These are phyloP conservation scores for Masnerella sp. DNA, from an alignment of 2,888 invertebrate genomes.

Conservation along the genomic window DNA sequence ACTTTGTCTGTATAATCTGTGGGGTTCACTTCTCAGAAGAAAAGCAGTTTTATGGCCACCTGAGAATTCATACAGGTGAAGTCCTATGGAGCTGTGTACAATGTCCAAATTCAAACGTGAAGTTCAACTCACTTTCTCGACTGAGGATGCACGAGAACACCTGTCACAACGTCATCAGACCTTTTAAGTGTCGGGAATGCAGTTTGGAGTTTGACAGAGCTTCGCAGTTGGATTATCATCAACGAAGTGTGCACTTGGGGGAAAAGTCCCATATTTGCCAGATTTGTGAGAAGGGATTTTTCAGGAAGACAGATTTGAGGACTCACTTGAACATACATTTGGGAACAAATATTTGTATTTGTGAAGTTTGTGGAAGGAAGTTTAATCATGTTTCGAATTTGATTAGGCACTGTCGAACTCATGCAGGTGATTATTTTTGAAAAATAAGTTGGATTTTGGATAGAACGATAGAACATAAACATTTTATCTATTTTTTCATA, in stretches of 20 bases:
- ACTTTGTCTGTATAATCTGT: slow-evolving; percentile 64
- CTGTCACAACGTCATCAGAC: slow-evolving; percentile 63
- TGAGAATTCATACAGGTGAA: slow-evolving; percentile 67
- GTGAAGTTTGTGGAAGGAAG: slow-evolving; percentile 75
- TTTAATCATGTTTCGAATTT: slow-evolving; percentile 77
- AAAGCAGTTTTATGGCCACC: slow-evolving; percentile 70
- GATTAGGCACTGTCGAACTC: slow-evolving; percentile 74
- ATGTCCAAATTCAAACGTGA: slow-evolving; percentile 57
- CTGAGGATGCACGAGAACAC: slow-evolving; percentile 60
- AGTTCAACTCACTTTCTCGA: slow-evolving; percentile 59
- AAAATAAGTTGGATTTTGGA: neutral
- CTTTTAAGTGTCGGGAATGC: slow-evolving; percentile 70
- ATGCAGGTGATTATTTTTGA: slow-evolving; percentile 70
- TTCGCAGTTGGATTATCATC: slow-evolving; percentile 73
- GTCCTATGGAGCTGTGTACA: slow-evolving; percentile 64
- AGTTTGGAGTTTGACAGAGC: slow-evolving; percentile 71
- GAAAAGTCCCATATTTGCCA: slow-evolving; percentile 74
- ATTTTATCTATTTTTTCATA: too few species aligned
- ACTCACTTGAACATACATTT: slow-evolving; percentile 77
- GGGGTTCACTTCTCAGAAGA: slow-evolving; percentile 65
- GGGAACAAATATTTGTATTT: slow-evolving; percentile 75
- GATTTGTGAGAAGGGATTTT: slow-evolving; percentile 74
- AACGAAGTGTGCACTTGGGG: slow-evolving; percentile 71
- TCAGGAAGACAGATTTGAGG: slow-evolving; percentile 73
- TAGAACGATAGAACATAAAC: too few species aligned